A percentile compares a stretch with the other conserved stretches of the same genome.
phyloP scores from a whole-genome alignment of 2,888 invertebrate species.

The Eilema caniola region DNA sequence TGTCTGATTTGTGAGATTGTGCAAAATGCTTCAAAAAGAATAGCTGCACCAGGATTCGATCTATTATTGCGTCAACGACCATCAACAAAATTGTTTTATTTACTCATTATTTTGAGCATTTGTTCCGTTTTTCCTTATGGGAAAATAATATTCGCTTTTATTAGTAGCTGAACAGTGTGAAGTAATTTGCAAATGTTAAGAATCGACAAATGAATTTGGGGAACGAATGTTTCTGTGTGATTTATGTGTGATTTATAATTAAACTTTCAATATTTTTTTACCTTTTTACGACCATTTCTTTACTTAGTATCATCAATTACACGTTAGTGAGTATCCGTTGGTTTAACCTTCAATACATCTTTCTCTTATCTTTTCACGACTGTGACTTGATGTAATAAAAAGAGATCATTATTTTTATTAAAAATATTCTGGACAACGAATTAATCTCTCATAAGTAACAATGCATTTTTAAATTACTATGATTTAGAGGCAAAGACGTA shows the following conservation, averaged over 20 bases:
- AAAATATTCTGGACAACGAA: not conserved
- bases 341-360: not conserved
- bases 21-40: not conserved
- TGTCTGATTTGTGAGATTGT: not conserved
- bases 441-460: not conserved
- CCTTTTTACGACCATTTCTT: not conserved
- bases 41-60: not conserved
- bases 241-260: not conserved
- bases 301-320: too few relatives aligned
- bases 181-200: constrained; percentile 6
- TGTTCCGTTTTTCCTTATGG: not conserved
- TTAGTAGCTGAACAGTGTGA: constrained; percentile 2
- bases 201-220: not conserved
- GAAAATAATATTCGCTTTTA: constrained; percentile 7
- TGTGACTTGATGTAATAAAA: not conserved
- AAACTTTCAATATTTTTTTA: not conserved
- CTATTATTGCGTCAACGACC: not conserved
- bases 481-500: too few relatives aligned
- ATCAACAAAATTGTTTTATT: not conserved
- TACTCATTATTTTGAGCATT: not conserved
- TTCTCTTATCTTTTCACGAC: not conserved
- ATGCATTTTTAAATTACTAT: not conserved
- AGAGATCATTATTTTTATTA: not conserved
- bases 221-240: not conserved
- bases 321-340: too few relatives aligned